Percentiles rank a stretch among this genome's conserved stretches.
Evolutionary conservation across 2,797 vertebrate genomes (phyloP).

Genomic region (Ciconia nigra): DNA sequence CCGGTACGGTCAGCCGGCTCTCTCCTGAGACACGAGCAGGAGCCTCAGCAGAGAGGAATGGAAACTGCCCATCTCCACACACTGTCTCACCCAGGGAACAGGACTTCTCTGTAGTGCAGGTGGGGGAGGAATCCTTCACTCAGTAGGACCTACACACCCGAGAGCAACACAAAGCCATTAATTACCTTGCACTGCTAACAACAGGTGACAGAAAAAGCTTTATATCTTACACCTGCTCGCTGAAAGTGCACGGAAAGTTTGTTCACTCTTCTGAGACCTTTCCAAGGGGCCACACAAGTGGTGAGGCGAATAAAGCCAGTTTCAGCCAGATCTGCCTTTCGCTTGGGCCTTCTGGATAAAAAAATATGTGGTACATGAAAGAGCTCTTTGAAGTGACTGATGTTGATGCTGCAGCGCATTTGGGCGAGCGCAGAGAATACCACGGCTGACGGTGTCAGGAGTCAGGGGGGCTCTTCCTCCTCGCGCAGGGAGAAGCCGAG

Average conservation of each 20-base stretch:
- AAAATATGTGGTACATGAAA: conserved; percentile 62
- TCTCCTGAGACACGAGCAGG: background rate
- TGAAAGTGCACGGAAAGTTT: background rate
- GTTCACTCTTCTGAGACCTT: background rate
- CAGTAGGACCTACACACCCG: background rate
- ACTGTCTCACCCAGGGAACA: background rate
- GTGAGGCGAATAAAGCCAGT: background rate
- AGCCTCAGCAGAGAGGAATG: background rate
- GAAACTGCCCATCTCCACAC: background rate
- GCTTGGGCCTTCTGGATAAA: conserved; percentile 1
- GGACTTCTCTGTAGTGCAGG: background rate
- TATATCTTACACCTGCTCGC: background rate
- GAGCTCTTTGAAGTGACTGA: conserved; percentile 65
- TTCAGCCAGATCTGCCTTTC: conserved; percentile 25
- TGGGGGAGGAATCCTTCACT: background rate
- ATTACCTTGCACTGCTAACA: background rate
- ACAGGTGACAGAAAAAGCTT: conserved; percentile 7
- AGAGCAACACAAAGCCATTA: background rate
- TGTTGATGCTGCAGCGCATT: conserved; percentile 43
- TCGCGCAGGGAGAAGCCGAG: fast-evolving
- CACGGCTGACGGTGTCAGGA: background rate
- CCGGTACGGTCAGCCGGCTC: fast-evolving
- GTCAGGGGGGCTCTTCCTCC: background rate
- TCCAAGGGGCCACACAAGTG: conserved; percentile 51
- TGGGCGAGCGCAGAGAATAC: background rate